These are phyloP conservation scores for Andrena haemorrhoa DNA, from an alignment of 2,888 invertebrate genomes.

Conservation along the genomic window DNA sequence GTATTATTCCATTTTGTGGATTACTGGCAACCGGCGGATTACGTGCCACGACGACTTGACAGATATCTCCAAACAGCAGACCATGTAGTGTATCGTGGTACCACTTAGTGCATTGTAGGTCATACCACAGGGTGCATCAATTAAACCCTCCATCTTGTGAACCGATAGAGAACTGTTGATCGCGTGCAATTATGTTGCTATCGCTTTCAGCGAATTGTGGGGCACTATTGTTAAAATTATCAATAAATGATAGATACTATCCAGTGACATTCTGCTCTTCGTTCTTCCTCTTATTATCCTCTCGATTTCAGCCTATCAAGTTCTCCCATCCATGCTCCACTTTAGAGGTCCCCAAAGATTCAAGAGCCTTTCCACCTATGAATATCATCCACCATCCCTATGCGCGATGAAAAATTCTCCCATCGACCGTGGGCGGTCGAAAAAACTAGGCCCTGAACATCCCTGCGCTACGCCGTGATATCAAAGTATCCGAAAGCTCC, in stretches of 20 bases:
- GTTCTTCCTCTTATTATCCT: no score
- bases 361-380: not conserved
- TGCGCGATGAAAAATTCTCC: no score
- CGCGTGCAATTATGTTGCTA: not conserved
- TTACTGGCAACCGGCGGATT: conserved; percentile 22
- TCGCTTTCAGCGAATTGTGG: not conserved
- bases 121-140: not conserved
- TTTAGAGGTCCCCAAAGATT: not conserved
- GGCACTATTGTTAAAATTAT: no score
- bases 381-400: not conserved
- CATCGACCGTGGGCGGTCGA: no score
- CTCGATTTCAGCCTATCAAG: no score
- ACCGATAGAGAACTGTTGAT: not conserved
- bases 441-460: not conserved
- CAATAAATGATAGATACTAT: no score
- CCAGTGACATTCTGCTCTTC: no score
- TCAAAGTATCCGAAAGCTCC: not conserved
- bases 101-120: not conserved
- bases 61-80: conserved; percentile 14
- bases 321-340: no score
- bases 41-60: conserved; percentile 1
- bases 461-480: no score
- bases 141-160: conserved; percentile 2
- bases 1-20: not conserved
- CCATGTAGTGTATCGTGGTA: not conserved